Evolutionary conservation across 2,888 invertebrate genomes (phyloP).

Genomic region (Oeneis ivallda): DNA sequence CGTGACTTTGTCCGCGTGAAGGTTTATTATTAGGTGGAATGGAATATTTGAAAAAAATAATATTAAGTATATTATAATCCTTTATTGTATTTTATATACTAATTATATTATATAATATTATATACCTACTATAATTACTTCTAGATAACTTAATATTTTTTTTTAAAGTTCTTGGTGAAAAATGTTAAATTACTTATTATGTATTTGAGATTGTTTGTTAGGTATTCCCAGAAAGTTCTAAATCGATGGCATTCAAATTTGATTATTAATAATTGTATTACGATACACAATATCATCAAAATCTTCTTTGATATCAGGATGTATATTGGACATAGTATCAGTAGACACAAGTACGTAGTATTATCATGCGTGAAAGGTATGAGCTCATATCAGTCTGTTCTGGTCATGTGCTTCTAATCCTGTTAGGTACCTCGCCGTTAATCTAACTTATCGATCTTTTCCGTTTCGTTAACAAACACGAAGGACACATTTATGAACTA

Average conservation of each 20-base stretch:
- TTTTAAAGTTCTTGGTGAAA: too few relatives aligned
- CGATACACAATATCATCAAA: background rate
- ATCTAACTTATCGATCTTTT: slow-evolving; percentile 35
- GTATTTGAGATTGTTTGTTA: too few relatives aligned
- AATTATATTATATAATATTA: background rate
- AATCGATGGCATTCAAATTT: too few relatives aligned
- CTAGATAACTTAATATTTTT: too few relatives aligned
- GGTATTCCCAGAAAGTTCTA: too few relatives aligned
- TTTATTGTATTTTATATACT: too few relatives aligned
- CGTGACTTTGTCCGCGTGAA: background rate
- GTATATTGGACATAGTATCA: background rate
- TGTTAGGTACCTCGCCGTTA: slow-evolving; percentile 28
- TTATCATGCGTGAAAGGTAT: background rate
- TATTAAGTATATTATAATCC: too few relatives aligned
- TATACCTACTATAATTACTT: too few relatives aligned
- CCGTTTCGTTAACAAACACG: slow-evolving; percentile 10
- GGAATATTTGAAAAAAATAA: too few relatives aligned
- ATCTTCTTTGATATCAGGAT: background rate
- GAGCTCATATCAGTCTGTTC: slow-evolving; percentile 3
- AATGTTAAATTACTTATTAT: background rate
- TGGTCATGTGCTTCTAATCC: slow-evolving; percentile 30
- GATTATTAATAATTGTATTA: background rate
- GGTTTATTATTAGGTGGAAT: background rate
- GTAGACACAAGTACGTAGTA: background rate
- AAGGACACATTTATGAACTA: background rate